Evolutionary conservation across 2,113 vertebrate genomes (phyloP).

Genomic region (Apodemus sylvaticus): DNA sequence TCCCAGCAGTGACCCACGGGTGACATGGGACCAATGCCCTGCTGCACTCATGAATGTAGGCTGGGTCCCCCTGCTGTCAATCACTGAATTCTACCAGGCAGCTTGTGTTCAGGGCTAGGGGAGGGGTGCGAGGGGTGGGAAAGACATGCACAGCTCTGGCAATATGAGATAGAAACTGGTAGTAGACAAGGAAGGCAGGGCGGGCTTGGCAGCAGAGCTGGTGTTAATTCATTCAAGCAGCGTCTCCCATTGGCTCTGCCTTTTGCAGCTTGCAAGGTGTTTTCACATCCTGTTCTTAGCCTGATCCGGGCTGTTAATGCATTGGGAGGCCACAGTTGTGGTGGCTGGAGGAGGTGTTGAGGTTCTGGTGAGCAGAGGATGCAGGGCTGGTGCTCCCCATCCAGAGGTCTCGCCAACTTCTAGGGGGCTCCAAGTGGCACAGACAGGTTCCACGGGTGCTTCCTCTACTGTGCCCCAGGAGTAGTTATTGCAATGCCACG

Average conservation of each 20-base stretch:
- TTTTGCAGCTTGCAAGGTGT: conserved; percentile 60
- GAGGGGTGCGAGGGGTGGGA: no score
- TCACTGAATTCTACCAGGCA: conserved; percentile 20
- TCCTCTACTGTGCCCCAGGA: background rate
- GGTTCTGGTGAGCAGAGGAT: background rate
- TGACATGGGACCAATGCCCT: background rate
- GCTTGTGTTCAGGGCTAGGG: background rate
- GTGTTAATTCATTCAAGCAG: conserved; percentile 61
- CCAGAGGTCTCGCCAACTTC: background rate
- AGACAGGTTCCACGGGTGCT: background rate
- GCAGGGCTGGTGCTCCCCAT: background rate
- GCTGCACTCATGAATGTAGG: background rate
- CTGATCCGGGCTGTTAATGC: background rate
- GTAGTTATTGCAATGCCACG: background rate
- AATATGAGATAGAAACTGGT: background rate
- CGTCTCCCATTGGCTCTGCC: background rate
- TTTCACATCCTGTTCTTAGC: background rate
- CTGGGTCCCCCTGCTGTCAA: background rate
- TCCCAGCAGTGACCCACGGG: background rate
- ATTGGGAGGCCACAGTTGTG: background rate
- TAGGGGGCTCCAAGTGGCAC: background rate
- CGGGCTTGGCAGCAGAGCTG: background rate
- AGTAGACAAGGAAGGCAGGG: background rate
- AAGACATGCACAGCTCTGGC: background rate
- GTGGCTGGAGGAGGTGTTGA: background rate